Evolutionary conservation across 1,140 invertebrate species (phyloP), one percentile per base, ranked within the genome.

Genomic region (Rhagoletis pomonella): DNA sequence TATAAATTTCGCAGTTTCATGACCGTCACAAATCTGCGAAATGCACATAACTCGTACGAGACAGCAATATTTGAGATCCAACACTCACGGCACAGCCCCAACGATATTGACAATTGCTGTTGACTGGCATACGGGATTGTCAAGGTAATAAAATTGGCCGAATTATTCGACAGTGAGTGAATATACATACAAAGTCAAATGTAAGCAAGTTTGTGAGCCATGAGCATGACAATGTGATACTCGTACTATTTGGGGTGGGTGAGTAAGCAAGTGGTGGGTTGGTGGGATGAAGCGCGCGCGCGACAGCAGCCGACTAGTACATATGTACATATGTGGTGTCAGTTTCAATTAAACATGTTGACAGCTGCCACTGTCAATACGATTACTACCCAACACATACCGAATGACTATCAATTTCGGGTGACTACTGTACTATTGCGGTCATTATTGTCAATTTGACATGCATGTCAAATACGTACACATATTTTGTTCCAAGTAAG

Each of bases 291-390:
- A n/a, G 60, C 17, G 17, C 4, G 60, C 3, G 64, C 50, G 1
- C 3, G 39, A n/a, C n/a, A 19, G 17, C 42, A 47, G 4, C 39
- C 0, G 69, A 62, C 17, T 62, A n/a, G n/a, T n/a, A n/a, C n/a
- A n/a, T n/a, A n/a, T n/a, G n/a, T n/a, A n/a, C 60, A 7, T 81
- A 81, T 81, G 73, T 81, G 91, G 91, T 91, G 91, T 91, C 91
- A 91, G 91, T 91, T 91, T 91, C 91, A 91, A 91, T 91, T 91
- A 91, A 91, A 91, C 91, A 91, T 91, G 91, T 91, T 91, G 91
- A 91, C 91, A 91, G 91, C 91, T 91, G 90, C 90, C 84, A 85
- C 73, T 81, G 47, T 55, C 44, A 85, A 73, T 42, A 47, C 67
- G 67, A 73, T 73, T 73, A 73, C 67, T 47, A 73, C 67, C 67